phyloP scores from a whole-genome alignment of 2,888 invertebrate species.

The Tipula confusa region DNA sequence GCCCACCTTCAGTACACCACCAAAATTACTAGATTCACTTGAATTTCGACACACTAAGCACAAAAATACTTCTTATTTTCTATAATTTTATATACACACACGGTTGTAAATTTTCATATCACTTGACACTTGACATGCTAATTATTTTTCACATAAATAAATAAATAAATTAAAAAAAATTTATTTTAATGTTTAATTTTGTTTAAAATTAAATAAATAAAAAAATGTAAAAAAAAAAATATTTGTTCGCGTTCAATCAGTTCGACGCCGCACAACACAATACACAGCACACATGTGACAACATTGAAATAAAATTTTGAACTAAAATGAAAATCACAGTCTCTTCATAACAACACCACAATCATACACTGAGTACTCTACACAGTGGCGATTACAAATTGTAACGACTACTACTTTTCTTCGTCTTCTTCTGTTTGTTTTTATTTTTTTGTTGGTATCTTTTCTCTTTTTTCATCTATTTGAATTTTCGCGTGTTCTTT shows the following conservation, averaged over 20 bases:
- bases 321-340: slow-evolving; percentile 21
- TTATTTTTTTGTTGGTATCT: not conserved
- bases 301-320: slow-evolving; percentile 3
- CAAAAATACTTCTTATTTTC: not conserved
- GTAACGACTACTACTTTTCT: not conserved
- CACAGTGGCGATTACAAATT: not conserved
- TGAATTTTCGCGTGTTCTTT: not conserved
- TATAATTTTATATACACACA: not conserved
- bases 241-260: not conserved
- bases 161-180: not conserved
- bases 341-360: not conserved
- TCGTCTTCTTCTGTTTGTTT: not conserved
- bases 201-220: too few relatives aligned
- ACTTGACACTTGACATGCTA: too few relatives aligned
- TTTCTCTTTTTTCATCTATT: slow-evolving; percentile 8
- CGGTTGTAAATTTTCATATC: not conserved
- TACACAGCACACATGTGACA: not conserved
- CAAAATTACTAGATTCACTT: not conserved
- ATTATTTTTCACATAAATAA: not conserved
- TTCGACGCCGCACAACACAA: not conserved
- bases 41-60: not conserved
- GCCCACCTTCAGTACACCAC: too few relatives aligned
- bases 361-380: not conserved
- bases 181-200: not conserved
- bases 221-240: too few relatives aligned